A percentile compares a stretch with the other conserved stretches of the same genome.
These are phyloP conservation scores for Phoebastria nigripes DNA, from an alignment of 2,797 vertebrate genomes.

Conservation along the genomic window DNA sequence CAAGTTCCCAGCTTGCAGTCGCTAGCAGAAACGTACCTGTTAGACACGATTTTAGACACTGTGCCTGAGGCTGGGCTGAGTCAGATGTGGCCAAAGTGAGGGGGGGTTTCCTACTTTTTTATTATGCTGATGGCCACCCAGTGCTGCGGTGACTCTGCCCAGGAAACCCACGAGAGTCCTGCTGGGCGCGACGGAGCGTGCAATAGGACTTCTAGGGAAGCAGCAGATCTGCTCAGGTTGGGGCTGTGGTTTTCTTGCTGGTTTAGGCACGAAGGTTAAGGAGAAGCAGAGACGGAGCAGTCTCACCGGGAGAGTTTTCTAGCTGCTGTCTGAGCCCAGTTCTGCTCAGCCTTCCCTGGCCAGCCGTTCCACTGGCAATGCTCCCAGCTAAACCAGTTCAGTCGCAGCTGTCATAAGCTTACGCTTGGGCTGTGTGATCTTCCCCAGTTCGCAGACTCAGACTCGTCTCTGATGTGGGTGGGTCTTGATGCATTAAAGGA, in stretches of 20 bases:
- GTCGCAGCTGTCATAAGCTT: background rate
- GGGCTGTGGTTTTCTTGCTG: background rate
- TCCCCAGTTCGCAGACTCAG: background rate
- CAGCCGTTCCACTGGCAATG: background rate
- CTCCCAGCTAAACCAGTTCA: background rate
- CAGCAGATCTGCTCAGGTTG: fast-evolving
- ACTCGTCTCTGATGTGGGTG: background rate
- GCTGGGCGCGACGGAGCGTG: fast-evolving
- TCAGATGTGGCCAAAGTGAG: fast-evolving
- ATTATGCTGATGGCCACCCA: fast-evolving
- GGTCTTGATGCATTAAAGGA: background rate
- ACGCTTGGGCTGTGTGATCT: background rate
- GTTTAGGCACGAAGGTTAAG: background rate
- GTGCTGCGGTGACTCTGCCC: background rate
- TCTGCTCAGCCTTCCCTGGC: background rate
- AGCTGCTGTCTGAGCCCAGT: background rate
- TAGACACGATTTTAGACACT: fast-evolving
- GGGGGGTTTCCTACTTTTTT: fast-evolving
- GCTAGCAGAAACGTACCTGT: background rate
- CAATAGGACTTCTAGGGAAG: background rate
- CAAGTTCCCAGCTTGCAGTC: fast-evolving
- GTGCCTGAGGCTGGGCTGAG: background rate
- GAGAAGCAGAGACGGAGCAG: background rate
- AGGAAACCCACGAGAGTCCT: background rate
- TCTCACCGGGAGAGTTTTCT: background rate